Conservation (phyloP, 1,140 invertebrate genomes). For the Drosophila albomicans region DNA sequence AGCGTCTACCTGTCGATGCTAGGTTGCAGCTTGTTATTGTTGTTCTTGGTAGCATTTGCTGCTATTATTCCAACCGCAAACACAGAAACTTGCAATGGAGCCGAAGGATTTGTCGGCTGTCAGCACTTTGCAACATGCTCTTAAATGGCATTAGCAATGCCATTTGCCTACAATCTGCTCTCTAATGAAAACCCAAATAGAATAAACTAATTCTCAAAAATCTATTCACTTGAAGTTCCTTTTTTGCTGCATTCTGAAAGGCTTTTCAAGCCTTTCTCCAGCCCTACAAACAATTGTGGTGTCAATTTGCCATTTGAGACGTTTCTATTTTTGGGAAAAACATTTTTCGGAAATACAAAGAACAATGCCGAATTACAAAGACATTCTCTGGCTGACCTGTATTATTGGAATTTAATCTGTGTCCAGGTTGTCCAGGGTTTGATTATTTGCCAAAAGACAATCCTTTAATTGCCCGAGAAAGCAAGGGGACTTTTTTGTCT, state of each 20-base stretch:
- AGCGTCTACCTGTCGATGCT: constrained; percentile 28
- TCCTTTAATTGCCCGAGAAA: constrained; percentile 31
- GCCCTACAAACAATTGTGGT: constrained; percentile 1
- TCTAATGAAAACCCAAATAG: constrained; percentile 7
- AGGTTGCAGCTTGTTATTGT: constrained; percentile 1
- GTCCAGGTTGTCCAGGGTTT: not conserved
- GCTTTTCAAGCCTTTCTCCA: not conserved
- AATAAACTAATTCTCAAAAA: not conserved
- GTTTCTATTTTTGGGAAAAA: not conserved
- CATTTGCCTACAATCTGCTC: not conserved
- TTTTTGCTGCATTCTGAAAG: not conserved
- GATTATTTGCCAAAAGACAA: constrained; percentile 16
- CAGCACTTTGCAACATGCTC: constrained; percentile 13
- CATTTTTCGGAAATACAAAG: not conserved
- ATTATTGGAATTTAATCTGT: constrained; percentile 3
- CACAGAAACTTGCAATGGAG: constrained; percentile 2
- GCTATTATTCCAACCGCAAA: not conserved
- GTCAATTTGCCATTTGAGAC: constrained; percentile 7
- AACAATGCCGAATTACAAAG: not conserved
- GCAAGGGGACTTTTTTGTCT: no score
- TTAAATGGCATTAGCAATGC: constrained; percentile 2
- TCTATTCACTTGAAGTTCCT: not conserved
- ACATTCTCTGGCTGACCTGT: not conserved
- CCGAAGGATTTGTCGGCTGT: constrained; percentile 9
- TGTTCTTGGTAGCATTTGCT: constrained; percentile 6